Evolutionary conservation across 2,888 invertebrate genomes (phyloP).

Genomic region (Cheilosia impressa): DNA sequence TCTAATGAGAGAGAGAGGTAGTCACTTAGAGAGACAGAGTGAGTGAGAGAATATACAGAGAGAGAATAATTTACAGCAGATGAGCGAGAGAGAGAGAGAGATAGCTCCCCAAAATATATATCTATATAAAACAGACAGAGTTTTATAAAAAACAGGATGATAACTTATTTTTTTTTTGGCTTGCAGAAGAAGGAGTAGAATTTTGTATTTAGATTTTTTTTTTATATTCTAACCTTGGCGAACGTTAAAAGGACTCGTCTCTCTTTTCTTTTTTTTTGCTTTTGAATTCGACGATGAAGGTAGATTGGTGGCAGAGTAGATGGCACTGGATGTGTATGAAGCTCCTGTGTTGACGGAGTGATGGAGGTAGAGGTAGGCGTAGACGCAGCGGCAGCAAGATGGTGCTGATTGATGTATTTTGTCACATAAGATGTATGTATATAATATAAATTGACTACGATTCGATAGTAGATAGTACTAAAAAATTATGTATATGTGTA

Average conservation of each 20-base stretch:
- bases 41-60: slow-evolving; percentile 76
- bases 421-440: slow-evolving; percentile 56
- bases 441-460: slow-evolving; percentile 75
- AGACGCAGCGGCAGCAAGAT: slow-evolving; percentile 68
- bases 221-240: slow-evolving; percentile 79
- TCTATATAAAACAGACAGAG: slow-evolving; percentile 71
- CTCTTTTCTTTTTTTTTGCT: slow-evolving; percentile 52
- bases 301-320: slow-evolving; percentile 71
- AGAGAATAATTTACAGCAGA: slow-evolving; percentile 76
- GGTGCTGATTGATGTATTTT: slow-evolving; percentile 58
- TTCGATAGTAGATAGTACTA: slow-evolving; percentile 74
- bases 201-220: slow-evolving; percentile 52
- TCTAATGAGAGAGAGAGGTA: slow-evolving; percentile 68
- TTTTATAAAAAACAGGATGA: slow-evolving; percentile 77
- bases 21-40: slow-evolving; percentile 75
- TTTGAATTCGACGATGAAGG: slow-evolving; percentile 68
- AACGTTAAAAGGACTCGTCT: slow-evolving; percentile 77
- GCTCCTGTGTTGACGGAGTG: slow-evolving; percentile 68
- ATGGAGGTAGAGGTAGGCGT: slow-evolving; percentile 70
- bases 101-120: slow-evolving; percentile 69
- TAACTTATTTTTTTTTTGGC: slow-evolving; percentile 66
- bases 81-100: slow-evolving; percentile 65
- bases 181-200: slow-evolving; percentile 59
- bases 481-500: slow-evolving; percentile 72
- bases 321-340: slow-evolving; percentile 71